Percentiles rank a stretch among this genome's conserved stretches.
phyloP scores from a whole-genome alignment of 1,140 invertebrate species.

The Anastrepha ludens region DNA sequence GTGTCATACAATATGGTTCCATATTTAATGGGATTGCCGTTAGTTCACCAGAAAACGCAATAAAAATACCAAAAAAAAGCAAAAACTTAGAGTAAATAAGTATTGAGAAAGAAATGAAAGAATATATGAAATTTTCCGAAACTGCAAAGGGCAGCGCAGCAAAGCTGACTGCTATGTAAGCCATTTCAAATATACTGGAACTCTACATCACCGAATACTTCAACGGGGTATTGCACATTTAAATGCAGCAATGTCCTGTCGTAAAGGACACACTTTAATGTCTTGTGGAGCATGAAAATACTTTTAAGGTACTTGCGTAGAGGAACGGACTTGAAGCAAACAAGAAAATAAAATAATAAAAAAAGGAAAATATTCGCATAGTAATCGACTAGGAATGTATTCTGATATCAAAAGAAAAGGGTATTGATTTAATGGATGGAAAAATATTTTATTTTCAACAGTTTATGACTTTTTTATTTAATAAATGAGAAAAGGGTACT shows the following conservation, averaged over 20 bases:
- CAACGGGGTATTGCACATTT: not conserved
- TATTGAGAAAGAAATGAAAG: not conserved
- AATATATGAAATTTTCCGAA: not conserved
- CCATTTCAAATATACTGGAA: not conserved
- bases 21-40: conserved; percentile 25
- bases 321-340: not conserved
- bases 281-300: conserved; percentile 6
- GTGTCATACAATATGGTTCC: not conserved
- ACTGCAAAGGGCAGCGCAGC: not conserved
- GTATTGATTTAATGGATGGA: no score
- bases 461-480: no score
- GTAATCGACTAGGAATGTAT: no score
- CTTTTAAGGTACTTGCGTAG: not conserved
- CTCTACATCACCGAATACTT: not conserved
- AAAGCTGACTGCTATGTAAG: not conserved
- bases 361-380: no score
- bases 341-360: no score
- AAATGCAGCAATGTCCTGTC: not conserved
- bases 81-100: not conserved
- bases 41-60: no score
- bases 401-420: no score
- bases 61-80: not conserved
- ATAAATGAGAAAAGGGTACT: no score
- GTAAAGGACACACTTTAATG: not conserved
- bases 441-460: no score